These are phyloP conservation scores for Xiphophorus maculatus DNA, from an alignment of 2,113 vertebrate genomes.

Conservation along the genomic window DNA sequence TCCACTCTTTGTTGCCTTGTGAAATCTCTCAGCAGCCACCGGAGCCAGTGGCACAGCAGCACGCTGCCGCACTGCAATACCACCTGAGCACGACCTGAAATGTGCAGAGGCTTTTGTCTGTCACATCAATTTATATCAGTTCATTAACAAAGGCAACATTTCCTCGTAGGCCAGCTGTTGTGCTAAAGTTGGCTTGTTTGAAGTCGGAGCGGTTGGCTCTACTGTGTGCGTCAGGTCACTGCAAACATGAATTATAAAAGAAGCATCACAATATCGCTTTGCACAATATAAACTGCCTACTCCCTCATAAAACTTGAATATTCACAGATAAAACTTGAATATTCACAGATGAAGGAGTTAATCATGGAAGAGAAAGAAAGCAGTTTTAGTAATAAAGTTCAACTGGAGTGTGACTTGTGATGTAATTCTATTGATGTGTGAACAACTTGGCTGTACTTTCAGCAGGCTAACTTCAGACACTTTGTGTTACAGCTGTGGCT, in stretches of 20 bases:
- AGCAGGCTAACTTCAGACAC: slow-evolving; percentile 26
- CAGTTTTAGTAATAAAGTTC: not conserved
- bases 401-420: slow-evolving; percentile 17
- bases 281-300: slow-evolving; percentile 36
- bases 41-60: slow-evolving; percentile 13
- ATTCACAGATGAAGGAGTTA: slow-evolving; percentile 7
- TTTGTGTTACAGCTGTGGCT: slow-evolving; percentile 26
- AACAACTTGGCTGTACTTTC: slow-evolving; percentile 33
- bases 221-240: slow-evolving; percentile 58
- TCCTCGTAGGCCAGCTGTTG: slow-evolving; percentile 68
- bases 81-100: slow-evolving; percentile 47
- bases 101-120: slow-evolving; percentile 68
- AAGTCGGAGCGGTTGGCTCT: slow-evolving; percentile 62
- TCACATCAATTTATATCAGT: slow-evolving; percentile 69
- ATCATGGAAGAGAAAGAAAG: slow-evolving; percentile 15
- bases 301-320: slow-evolving; percentile 18
- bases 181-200: slow-evolving; percentile 57
- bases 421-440: slow-evolving; percentile 28
- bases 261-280: slow-evolving; percentile 35
- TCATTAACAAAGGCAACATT: slow-evolving; percentile 73
- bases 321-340: slow-evolving; percentile 10
- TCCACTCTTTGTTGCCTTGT: slow-evolving; percentile 26
- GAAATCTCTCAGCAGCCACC: not conserved
- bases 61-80: slow-evolving; percentile 25
- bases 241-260: slow-evolving; percentile 65